Base-by-base conservation (phyloP, 2,888 invertebrate genomes). In the Drosophila pegasa region DNA sequence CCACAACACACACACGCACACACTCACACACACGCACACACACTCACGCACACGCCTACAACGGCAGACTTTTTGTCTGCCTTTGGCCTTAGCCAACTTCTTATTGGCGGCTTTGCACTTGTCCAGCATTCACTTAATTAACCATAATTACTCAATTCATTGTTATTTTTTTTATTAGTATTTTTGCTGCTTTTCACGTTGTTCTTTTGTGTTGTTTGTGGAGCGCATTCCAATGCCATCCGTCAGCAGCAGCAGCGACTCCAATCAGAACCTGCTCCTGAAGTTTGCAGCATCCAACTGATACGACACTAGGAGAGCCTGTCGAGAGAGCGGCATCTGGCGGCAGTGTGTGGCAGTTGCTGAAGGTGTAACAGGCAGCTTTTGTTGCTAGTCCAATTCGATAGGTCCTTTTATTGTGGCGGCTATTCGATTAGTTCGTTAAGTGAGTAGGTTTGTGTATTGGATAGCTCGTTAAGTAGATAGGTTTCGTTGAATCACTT, bases 191-290 rank as follows among this genome's bases (percentile, higher is more conserved):
- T 9, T 52, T 47, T 51, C 33, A 43, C 54, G 20, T 45, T 62
- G 35, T 51, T 67, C 29, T 29, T 18, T 64, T 58, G 59, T 60
- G 55, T 57, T 80, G 43, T 63, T 76, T 55, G 75, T 70, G 82
- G 74, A 79, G 63, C 80, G 55, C 83, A 80, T 80, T 80, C 80
- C 80, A 75, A 80, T 70, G 66, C 68, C 77, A 80, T 79, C 69
- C 76, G 66, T 81, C 78, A 79, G 71, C 74, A 74, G 71, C 68
- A 74, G 64, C 80, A 63, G 48, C 51, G 56, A 66, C 64, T 63
- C 54, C 63, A 71, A 51, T 57, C 31, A 54, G 67, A 76, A 79
- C 79, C 82, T 82, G 82, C 82, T 80, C 60, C 79, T 67, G 45
- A 64, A 71, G 73, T 69, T 76, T 50, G 63, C 80, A 82, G 82